Evolutionary conservation across 2,888 invertebrate genomes (phyloP), one percentile per base, ranked within the genome.

Genomic region (Sphecodes monilicornis): DNA sequence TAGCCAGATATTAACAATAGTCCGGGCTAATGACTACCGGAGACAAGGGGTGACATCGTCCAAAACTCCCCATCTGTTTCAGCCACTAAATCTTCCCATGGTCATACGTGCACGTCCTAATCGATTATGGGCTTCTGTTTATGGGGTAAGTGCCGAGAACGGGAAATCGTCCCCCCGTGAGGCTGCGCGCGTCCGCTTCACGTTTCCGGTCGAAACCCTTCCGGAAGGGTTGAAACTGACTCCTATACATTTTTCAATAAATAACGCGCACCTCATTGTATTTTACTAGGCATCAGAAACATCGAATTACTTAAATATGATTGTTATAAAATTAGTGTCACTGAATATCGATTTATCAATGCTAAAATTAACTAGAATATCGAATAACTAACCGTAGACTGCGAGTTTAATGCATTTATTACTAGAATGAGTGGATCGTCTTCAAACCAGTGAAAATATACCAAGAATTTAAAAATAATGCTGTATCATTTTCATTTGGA

Each of bases 41-140:
- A 92, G 91, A 91, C 92, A 91, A 91, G 92, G 91, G 91, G 88
- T 89, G 90, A 90, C 91, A 89, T 86, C 89, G 89, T 88, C 85
- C 90, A 83, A 90, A 89, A 88, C 86, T 89, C 89, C 90, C 91
- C 92, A 92, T 92, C 91, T 92, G 92, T 92, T 91, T 91, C 86
- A 82, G 84, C 80, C 85, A 87, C 82, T 86, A 88, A 91, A 91
- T 91, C 91, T 92, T 92, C 92, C 92, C 92, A 92, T 92, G 91
- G 84, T 82, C 79, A 83, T 85, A 90, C 86, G 84, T 36, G 80
- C 85, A 77, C 88, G 84, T 83, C 91, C 90, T 90, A 90, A 90
- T 90, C 90, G 90, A 90, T 90, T 90, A 90, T 87, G 70, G 84
- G 73, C 78, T 60, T 74, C 85, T 70, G 82, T 86, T 81, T 81